Percentiles rank a stretch among this genome's conserved stretches.
phyloP scores from a whole-genome alignment of 2,113 vertebrate species.

The Heterotilapia buettikoferi region DNA sequence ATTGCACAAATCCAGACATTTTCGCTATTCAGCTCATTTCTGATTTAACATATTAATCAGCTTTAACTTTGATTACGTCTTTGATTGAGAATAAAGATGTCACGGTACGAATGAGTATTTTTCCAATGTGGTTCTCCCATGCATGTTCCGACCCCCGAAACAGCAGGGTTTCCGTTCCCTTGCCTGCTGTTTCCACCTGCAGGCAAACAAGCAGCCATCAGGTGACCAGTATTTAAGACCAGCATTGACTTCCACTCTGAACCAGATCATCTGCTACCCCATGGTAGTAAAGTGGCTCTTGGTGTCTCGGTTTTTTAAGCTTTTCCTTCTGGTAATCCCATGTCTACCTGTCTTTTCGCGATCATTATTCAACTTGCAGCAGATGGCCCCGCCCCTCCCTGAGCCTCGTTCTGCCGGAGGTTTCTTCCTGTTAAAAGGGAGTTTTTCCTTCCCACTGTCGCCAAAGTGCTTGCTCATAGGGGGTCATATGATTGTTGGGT shows the following conservation, averaged over 20 bases:
- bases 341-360: not conserved
- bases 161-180: not conserved
- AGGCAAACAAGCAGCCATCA: not conserved
- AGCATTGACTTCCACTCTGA: not conserved
- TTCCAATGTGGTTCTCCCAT: not conserved
- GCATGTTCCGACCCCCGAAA: not conserved
- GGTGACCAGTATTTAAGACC: not conserved
- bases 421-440: not conserved
- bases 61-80: not conserved
- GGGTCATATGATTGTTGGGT: not conserved
- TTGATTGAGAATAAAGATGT: not conserved
- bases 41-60: not conserved
- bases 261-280: not conserved
- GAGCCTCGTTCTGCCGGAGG: accelerated
- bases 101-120: not conserved
- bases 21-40: not conserved
- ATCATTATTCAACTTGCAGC: not conserved
- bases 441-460: not conserved
- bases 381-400: not conserved
- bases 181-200: not conserved
- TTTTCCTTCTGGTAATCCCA: not conserved
- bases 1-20: not conserved
- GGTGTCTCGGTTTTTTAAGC: not conserved
- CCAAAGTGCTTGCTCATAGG: not conserved
- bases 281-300: not conserved